Base-by-base conservation (phyloP, 2,113 vertebrate species). In the Stercorarius parasiticus region DNA sequence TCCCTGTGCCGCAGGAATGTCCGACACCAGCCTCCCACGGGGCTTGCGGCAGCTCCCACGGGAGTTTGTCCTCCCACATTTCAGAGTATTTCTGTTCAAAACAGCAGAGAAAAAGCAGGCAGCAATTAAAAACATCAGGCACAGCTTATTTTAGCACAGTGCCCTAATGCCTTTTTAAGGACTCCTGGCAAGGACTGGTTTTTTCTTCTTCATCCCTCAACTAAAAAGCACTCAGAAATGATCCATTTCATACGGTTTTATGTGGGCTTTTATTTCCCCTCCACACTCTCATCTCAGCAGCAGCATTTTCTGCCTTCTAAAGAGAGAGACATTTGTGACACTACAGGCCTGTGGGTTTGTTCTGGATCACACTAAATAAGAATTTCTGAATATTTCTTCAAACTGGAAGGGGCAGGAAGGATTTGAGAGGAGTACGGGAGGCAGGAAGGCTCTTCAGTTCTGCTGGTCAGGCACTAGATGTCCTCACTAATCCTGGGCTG, bases 391-490 rank as follows among this genome's bases (percentile, higher is more conserved):
- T 20, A 45, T 42, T 92, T 77, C 36, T 81, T 50, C 36, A 18
- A 15, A 30, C 18, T 42, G n/a, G 50, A 66, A 85, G 14, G 29
- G 30, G 14, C 22, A 42, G 61, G 59, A 40, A 80, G 29, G 56
- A 53, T 43, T 45, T 25, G 43, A 14, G 79, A 52, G 15, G 34
- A 78, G 32, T 5, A 15, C 2, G 4, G 14, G 64, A 30, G 29
- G 45, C 9, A 10, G n/a, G 56, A 53, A 71, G 13, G 49, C 42
- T 82, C 34, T 65, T 73, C 87, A 84, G 17, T 76, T 56, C 73
- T 42, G 30, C 59, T 23, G 14, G 2, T 4, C 4, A 25, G 74
- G 83, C 98, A 66, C 95, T 94, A 97, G 98, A 90, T 94, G 98
- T 83, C 98, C 96, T 82, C 97, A 13, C 59, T 21, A 45, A 40